Percentiles rank a stretch among this genome's conserved stretches.
Evolutionary conservation across 2,888 invertebrate species (phyloP).

Genomic region (Andrena trimmerana): DNA sequence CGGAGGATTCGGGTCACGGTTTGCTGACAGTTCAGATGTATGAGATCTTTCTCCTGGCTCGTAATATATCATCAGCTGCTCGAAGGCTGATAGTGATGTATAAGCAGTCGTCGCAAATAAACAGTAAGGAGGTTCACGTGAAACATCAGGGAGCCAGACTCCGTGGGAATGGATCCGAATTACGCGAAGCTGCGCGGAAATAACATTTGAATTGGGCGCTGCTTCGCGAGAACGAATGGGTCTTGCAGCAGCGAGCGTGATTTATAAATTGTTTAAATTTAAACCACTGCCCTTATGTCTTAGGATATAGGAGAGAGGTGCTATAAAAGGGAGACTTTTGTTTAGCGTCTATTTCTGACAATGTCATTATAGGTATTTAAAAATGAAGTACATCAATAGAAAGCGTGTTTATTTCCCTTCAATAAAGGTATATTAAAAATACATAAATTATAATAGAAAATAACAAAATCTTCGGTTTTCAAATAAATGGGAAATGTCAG

Average conservation of each 20-base stretch:
- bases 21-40: neutral
- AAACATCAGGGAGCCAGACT: constrained; percentile 1
- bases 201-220: constrained; percentile 9
- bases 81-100: constrained; percentile 7
- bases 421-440: no score
- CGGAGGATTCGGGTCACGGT: constrained; percentile 17
- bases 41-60: neutral
- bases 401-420: no score
- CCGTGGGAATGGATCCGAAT: neutral
- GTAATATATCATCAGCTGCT: constrained; percentile 25
- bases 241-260: neutral
- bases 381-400: no score
- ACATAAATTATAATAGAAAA: no score
- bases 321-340: no score
- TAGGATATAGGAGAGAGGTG: no score
- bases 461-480: no score
- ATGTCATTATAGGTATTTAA: no score
- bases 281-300: neutral
- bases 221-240: constrained; percentile 10
- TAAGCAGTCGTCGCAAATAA: constrained; percentile 13
- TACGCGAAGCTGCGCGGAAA: neutral
- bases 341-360: no score
- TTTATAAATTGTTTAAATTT: constrained; percentile 14
- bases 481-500: no score
- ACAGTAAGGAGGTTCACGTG: constrained; percentile 1